These are phyloP conservation scores for Microcebus ravelobensis DNA, from an alignment of 2,113 vertebrate species.

Conservation along the genomic window DNA sequence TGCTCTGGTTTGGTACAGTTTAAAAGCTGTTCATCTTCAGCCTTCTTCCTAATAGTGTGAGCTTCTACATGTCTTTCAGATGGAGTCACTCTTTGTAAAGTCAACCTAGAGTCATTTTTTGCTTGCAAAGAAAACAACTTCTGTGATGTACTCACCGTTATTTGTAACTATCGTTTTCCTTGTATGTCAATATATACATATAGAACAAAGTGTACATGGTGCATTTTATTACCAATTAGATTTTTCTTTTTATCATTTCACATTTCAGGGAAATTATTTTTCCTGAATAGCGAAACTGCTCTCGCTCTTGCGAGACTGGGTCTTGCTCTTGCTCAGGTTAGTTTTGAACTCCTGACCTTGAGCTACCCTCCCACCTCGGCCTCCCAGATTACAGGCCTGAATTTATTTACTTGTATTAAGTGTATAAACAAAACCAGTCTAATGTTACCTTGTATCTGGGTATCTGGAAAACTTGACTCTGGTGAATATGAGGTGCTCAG, in stretches of 20 bases:
- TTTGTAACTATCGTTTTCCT: not conserved
- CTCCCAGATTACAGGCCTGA: too few relatives aligned
- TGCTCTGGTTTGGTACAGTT: not conserved
- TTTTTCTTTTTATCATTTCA: conserved; percentile 17
- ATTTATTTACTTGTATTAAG: not conserved
- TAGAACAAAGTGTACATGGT: not conserved
- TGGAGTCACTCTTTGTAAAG: not conserved
- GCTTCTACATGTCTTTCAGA: not conserved
- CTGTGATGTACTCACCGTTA: not conserved
- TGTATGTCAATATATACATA: too few relatives aligned
- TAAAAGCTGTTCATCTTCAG: not conserved
- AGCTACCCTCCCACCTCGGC: too few relatives aligned
- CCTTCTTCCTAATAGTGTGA: not conserved
- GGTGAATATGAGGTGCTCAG: not conserved
- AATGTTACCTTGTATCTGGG: not conserved
- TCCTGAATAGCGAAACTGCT: too few relatives aligned
- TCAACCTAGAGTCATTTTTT: not conserved
- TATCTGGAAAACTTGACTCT: not conserved
- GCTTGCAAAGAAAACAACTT: not conserved
- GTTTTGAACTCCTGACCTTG: too few relatives aligned
- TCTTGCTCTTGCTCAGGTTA: too few relatives aligned
- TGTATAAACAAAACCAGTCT: not conserved
- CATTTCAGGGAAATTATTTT: not conserved
- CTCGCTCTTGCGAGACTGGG: too few relatives aligned
- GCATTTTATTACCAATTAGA: not conserved